Conservation (phyloP, 2,797 vertebrate species). For the Margarornis squamiger region DNA sequence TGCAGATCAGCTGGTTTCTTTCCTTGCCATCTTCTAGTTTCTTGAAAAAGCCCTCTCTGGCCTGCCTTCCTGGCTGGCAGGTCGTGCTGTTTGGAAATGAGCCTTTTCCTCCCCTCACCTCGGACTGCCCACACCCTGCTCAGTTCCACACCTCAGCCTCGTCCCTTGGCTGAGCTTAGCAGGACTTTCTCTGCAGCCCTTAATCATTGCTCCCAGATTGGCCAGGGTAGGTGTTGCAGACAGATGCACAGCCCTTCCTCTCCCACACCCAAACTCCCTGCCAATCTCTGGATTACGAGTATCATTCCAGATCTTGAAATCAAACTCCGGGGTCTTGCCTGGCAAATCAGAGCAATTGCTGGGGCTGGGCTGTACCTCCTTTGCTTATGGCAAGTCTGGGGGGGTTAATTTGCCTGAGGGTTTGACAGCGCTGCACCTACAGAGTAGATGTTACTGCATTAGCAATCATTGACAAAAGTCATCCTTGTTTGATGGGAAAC, state of each 20-base stretch:
- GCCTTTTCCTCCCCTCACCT: background rate
- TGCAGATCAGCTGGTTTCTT: background rate
- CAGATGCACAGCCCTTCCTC: conserved; percentile 8
- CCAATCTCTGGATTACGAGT: conserved; percentile 14
- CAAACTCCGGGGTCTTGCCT: background rate
- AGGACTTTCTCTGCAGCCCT: conserved; percentile 21
- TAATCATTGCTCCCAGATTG: conserved; percentile 3
- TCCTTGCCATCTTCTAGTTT: background rate
- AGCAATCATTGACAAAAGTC: background rate
- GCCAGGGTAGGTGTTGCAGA: background rate
- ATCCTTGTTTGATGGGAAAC: background rate
- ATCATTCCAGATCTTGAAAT: background rate
- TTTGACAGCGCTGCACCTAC: background rate
- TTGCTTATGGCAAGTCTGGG: background rate
- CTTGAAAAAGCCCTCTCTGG: background rate
- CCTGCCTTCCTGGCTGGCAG: background rate
- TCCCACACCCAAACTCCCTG: conserved; percentile 7
- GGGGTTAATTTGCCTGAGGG: background rate
- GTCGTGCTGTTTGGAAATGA: background rate
- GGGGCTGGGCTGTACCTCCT: background rate
- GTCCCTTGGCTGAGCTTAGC: background rate
- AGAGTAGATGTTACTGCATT: background rate
- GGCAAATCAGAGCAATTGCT: conserved; percentile 18
- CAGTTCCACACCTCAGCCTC: background rate
- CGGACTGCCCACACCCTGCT: background rate